phyloP scores from a whole-genome alignment of 2,797 vertebrate species.

The Platyrinchus mystaceus region DNA sequence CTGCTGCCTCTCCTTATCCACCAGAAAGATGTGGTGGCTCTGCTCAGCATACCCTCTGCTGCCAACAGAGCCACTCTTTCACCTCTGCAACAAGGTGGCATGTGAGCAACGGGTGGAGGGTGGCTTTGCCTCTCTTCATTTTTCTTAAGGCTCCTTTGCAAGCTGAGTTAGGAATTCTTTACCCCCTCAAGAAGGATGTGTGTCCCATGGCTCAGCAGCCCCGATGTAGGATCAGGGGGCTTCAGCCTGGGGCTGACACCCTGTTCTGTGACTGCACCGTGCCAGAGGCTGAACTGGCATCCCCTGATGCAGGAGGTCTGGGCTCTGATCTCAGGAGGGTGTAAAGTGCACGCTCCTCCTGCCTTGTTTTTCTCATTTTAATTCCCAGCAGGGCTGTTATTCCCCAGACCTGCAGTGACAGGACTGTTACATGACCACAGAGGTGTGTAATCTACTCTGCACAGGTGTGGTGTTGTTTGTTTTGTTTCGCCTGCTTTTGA shows the following conservation, averaged over 20 bases:
- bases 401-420: neutral
- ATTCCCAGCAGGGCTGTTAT: neutral
- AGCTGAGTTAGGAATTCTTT: neutral
- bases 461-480: neutral
- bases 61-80: neutral
- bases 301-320: neutral
- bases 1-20: neutral
- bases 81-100: neutral
- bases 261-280: accelerated
- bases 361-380: neutral
- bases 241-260: neutral
- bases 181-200: accelerated
- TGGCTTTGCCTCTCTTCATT: neutral
- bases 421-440: neutral
- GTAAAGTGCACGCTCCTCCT: neutral
- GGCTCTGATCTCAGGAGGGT: neutral
- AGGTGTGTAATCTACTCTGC: neutral
- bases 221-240: accelerated
- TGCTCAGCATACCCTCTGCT: neutral
- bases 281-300: neutral
- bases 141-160: neutral
- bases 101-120: neutral
- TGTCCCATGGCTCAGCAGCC: neutral
- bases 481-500: neutral
- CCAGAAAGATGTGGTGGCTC: neutral